phyloP scores from a whole-genome alignment of 2,113 vertebrate species.

The Perca schrenkii region DNA sequence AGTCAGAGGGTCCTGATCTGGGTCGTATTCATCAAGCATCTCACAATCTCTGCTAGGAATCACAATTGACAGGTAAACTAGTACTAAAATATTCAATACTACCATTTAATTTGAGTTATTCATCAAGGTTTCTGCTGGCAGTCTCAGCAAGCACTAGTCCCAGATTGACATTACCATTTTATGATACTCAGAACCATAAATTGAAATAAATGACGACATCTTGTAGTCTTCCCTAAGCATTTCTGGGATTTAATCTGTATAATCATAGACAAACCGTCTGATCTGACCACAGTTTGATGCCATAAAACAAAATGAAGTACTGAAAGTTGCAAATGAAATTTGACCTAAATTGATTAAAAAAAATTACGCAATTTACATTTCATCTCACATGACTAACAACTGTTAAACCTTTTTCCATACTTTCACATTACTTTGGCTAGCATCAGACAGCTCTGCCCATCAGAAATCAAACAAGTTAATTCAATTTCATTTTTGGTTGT shows the following conservation, averaged over 20 bases:
- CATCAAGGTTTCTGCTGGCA: neutral
- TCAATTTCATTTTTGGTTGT: neutral
- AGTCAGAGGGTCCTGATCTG: constrained; percentile 21
- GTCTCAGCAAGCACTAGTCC: neutral
- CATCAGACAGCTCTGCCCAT: too few relatives aligned
- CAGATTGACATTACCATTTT: constrained; percentile 2
- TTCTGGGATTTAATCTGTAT: neutral
- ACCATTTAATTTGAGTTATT: neutral
- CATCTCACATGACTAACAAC: too few relatives aligned
- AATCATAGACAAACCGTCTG: neutral
- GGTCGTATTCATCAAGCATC: neutral
- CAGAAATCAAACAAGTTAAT: too few relatives aligned
- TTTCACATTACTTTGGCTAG: too few relatives aligned
- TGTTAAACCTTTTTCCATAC: too few relatives aligned
- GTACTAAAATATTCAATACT: neutral
- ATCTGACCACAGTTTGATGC: neutral
- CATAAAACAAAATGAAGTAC: neutral
- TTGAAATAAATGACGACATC: neutral
- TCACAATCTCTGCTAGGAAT: neutral
- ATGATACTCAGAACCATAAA: neutral
- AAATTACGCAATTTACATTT: too few relatives aligned
- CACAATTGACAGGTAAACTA: neutral
- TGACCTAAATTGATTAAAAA: neutral
- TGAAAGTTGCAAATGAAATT: neutral
- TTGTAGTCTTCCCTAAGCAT: neutral